Evolutionary conservation across 2,113 vertebrate species (phyloP).

Genomic region (Odontesthes bonariensis): DNA sequence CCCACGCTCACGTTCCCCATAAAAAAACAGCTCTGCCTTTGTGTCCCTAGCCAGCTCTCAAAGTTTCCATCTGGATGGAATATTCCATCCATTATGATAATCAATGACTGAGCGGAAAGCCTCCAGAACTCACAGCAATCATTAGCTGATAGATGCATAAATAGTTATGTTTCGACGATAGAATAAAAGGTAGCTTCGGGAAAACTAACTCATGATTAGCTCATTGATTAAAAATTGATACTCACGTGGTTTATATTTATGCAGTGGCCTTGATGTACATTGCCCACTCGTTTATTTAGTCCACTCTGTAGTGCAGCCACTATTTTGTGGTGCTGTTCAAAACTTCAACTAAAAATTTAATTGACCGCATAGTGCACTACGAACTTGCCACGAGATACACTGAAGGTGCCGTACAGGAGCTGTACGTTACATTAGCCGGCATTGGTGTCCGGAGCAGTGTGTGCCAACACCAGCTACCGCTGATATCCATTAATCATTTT

Average conservation of each 20-base stretch:
- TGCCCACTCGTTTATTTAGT: too few relatives aligned
- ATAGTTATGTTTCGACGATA: slow-evolving; percentile 36
- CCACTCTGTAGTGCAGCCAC: too few relatives aligned
- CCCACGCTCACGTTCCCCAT: neutral
- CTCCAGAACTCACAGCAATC: slow-evolving; percentile 43
- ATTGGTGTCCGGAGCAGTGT: too few relatives aligned
- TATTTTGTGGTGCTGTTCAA: too few relatives aligned
- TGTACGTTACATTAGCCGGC: too few relatives aligned
- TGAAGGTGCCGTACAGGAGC: too few relatives aligned
- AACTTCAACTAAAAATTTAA: too few relatives aligned
- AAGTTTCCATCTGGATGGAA: slow-evolving; percentile 65
- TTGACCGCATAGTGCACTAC: too few relatives aligned
- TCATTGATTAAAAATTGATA: neutral
- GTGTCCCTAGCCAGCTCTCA: slow-evolving; percentile 45
- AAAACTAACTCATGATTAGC: neutral
- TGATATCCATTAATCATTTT: too few relatives aligned
- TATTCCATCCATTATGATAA: slow-evolving; percentile 52
- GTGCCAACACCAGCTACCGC: too few relatives aligned
- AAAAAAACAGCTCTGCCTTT: slow-evolving; percentile 54
- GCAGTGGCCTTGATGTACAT: neutral
- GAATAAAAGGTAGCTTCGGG: neutral
- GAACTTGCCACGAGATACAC: too few relatives aligned
- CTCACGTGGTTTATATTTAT: neutral
- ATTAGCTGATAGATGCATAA: slow-evolving; percentile 56
- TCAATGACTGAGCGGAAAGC: slow-evolving; percentile 66